phyloP scores from a whole-genome alignment of 2,113 vertebrate species.

The Smithornis capensis region DNA sequence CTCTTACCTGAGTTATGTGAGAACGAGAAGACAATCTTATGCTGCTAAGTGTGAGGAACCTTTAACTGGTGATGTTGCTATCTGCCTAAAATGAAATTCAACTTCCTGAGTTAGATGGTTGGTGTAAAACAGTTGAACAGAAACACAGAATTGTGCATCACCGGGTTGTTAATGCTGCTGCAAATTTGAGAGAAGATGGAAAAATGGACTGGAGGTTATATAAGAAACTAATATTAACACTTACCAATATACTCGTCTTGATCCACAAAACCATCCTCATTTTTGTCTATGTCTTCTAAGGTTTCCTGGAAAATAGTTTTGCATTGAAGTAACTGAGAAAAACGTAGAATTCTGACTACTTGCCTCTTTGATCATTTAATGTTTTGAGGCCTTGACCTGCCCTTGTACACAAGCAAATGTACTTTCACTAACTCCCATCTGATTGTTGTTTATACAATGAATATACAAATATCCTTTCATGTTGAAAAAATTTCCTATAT shows the following conservation, averaged over 20 bases:
- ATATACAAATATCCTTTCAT: neutral
- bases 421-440: neutral
- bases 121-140: neutral
- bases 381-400: neutral
- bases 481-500: neutral
- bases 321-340: neutral
- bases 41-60: neutral
- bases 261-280: slow-evolving; percentile 91
- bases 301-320: slow-evolving; percentile 85
- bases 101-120: neutral
- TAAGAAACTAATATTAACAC: neutral
- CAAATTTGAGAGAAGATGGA: neutral
- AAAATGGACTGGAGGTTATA: neutral
- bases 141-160: neutral
- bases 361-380: neutral
- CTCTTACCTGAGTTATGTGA: neutral
- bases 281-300: slow-evolving; percentile 96
- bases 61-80: neutral
- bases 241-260: slow-evolving; percentile 97
- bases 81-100: neutral
- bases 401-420: neutral
- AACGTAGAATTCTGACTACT: neutral
- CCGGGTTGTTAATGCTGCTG: neutral
- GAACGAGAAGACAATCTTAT: neutral
- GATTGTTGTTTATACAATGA: neutral